Evolutionary conservation across 2,113 vertebrate genomes (phyloP), one percentile per base, ranked within the genome.

Genomic region (Electrona antarctica): DNA sequence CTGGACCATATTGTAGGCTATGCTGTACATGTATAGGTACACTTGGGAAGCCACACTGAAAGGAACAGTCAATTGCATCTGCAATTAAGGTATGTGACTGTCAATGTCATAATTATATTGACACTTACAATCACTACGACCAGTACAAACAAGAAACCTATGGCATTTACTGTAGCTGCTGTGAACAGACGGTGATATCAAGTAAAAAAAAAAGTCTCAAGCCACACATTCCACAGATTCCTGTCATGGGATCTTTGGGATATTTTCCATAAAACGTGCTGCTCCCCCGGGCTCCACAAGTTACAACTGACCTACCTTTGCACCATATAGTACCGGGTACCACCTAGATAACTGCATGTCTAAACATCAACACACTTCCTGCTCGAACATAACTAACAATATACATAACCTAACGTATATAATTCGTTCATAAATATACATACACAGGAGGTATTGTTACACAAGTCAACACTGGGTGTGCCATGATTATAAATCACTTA

Each of bases 211-310:
- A 46, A 48, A 21, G 80, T 4, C 14, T 21, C 56, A 58, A 21
- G 56, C 10, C 13, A 54, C 13, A 54, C 56, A 58, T 86, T 86
- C 87, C 85, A 58, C 50, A 84, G 67, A 83, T 77, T 80, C 77
- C 66, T 81, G 48, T 3, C 1, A 7, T 28, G 64, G 71, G 78
- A 79, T 8, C 72, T 69, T 67, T 74, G 64, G 71, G 78, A 79
- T 8, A 69, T 69, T 67, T 74, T 6, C 50, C 5, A 1, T 45
- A 57, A 71, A 69, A 76, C 33, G 33, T 41, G 33, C 3, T 14
- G 52, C 21, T 21, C 21, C 2, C 13, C n/a, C 13, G n/a, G n/a
- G n/a, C n/a, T n/a, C n/a, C n/a, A n/a, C n/a, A n/a, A n/a, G n/a
- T n/a, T n/a, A 56, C n/a, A 10, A 8, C 49, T 50, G 8, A 8